A percentile compares a stretch with the other conserved stretches of the same genome.
phyloP scores from a whole-genome alignment of 2,888 invertebrate species.

The Eristalis arbustorum region DNA sequence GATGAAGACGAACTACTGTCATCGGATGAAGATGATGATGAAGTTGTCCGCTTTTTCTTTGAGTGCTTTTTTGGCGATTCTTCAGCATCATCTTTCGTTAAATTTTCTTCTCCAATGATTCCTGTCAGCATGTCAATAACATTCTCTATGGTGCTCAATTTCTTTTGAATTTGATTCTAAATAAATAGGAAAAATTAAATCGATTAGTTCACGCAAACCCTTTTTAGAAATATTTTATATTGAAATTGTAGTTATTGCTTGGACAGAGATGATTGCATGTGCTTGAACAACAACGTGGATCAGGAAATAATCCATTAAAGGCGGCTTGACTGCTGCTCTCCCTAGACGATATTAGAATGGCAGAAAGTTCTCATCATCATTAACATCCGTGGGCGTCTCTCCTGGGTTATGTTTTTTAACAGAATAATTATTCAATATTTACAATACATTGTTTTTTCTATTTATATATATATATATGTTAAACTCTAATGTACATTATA shows the following conservation, averaged over 20 bases:
- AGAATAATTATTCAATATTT: constrained; percentile 45
- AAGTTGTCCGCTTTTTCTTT: constrained; percentile 58
- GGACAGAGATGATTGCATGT: constrained; percentile 52
- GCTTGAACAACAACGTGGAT: constrained; percentile 50
- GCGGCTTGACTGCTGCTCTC: constrained; percentile 44
- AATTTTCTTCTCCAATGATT: constrained; percentile 88
- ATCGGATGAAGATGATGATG: constrained; percentile 60
- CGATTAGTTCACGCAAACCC: constrained; percentile 34
- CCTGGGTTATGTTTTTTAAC: constrained; percentile 33
- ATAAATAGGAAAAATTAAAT: constrained; percentile 42
- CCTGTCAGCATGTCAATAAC: constrained; percentile 93
- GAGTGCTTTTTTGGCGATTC: constrained; percentile 60
- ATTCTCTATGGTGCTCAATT: constrained; percentile 87
- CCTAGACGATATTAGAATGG: constrained; percentile 23
- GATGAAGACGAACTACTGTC: constrained; percentile 74
- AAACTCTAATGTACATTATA: constrained; percentile 50
- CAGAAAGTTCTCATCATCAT: constrained; percentile 25
- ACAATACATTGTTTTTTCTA: constrained; percentile 44
- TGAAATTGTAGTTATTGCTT: constrained; percentile 67
- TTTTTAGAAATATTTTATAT: constrained; percentile 56
- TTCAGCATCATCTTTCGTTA: constrained; percentile 72
- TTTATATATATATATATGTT: constrained; percentile 1
- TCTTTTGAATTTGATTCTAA: constrained; percentile 80
- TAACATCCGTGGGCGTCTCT: constrained; percentile 32
- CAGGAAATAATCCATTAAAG: constrained; percentile 42